phyloP scores from a whole-genome alignment of 2,888 invertebrate species.

The Rhynchonema sp. region DNA sequence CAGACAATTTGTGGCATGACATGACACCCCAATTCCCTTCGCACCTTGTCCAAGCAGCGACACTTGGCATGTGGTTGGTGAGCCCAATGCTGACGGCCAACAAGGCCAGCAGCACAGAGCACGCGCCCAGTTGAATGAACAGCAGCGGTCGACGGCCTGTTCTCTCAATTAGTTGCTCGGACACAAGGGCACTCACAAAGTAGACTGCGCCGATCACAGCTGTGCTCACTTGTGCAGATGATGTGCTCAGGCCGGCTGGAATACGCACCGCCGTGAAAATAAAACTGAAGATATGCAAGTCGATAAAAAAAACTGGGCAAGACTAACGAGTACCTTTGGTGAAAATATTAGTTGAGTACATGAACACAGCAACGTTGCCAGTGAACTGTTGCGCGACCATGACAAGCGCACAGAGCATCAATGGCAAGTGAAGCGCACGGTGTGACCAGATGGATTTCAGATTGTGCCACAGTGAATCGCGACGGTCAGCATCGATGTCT shows the following conservation, averaged over 20 bases:
- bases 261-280: no score
- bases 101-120: background rate
- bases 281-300: no score
- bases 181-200: background rate
- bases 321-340: constrained; percentile 21
- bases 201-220: background rate
- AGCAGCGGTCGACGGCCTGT: background rate
- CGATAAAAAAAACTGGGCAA: no score
- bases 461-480: background rate
- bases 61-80: background rate
- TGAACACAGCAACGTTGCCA: constrained; percentile 32
- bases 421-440: background rate
- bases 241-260: background rate
- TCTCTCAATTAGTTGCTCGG: background rate
- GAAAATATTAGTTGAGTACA: constrained; percentile 33
- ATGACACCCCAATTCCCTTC: no score
- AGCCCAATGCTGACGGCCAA: background rate
- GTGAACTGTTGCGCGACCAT: constrained; percentile 24
- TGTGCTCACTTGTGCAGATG: background rate
- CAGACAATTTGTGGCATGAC: no score
- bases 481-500: background rate
- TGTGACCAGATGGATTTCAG: background rate
- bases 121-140: background rate
- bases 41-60: no score
- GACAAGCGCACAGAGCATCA: background rate